These are phyloP conservation scores for Nemapogon koenigi DNA, from an alignment of 2,888 invertebrate genomes.

Conservation along the genomic window DNA sequence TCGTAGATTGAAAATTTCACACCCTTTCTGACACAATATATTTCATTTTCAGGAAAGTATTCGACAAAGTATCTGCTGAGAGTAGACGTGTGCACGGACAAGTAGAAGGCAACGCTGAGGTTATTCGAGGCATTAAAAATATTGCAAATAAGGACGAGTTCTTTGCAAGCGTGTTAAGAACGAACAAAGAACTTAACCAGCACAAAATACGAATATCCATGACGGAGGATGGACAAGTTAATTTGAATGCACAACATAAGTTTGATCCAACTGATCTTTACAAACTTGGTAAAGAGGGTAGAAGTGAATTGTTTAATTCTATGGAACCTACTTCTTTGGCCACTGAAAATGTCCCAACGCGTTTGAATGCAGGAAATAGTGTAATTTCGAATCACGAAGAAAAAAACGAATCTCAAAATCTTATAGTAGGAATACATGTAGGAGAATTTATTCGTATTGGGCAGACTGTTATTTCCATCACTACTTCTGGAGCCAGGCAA, in stretches of 20 bases:
- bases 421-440: conserved; percentile 40
- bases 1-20: too few relatives aligned
- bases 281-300: conserved; percentile 31
- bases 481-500: conserved; percentile 40
- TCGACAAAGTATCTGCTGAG: conserved; percentile 63
- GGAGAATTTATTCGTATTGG: conserved; percentile 49
- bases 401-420: conserved; percentile 27
- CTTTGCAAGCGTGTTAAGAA: conserved; percentile 56
- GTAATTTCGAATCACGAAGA: conserved; percentile 24
- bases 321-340: conserved; percentile 35
- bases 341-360: conserved; percentile 34
- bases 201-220: conserved; percentile 55
- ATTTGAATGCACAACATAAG: conserved; percentile 46
- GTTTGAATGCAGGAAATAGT: conserved; percentile 24
- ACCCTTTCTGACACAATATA: too few relatives aligned
- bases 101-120: conserved; percentile 57
- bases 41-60: conserved; percentile 64
- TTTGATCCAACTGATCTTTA: conserved; percentile 43
- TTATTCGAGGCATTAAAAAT: conserved; percentile 57
- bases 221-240: conserved; percentile 48
- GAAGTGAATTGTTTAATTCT: conserved; percentile 35
- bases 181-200: conserved; percentile 60
- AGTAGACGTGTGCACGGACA: conserved; percentile 53
- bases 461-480: conserved; percentile 34
- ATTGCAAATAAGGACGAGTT: conserved; percentile 62